Conservation (phyloP, 2,113 vertebrate genomes). For the Microcebus lehilahytsara region DNA sequence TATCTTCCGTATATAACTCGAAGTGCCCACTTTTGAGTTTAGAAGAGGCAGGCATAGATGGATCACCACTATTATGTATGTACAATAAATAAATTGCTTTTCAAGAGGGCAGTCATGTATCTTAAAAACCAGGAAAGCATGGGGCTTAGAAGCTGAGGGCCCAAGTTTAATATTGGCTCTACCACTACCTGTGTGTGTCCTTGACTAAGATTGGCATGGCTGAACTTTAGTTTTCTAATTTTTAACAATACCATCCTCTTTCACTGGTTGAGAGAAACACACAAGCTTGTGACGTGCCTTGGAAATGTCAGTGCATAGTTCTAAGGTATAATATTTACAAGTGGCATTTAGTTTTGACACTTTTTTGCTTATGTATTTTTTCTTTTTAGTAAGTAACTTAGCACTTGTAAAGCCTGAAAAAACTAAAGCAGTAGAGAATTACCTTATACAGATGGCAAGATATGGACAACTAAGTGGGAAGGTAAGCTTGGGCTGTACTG, state of each 20-base stretch:
- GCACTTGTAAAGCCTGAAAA: conserved; percentile 99
- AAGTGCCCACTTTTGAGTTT: not conserved
- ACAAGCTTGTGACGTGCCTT: not conserved
- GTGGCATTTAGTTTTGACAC: not conserved
- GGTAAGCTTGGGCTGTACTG: conserved; percentile 82
- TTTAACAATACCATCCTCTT: not conserved
- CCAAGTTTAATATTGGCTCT: not conserved
- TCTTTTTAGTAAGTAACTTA: conserved; percentile 94
- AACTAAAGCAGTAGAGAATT: conserved; percentile 97
- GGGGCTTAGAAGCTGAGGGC: not conserved
- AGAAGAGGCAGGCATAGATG: not conserved
- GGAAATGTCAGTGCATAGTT: not conserved
- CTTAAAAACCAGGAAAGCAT: not conserved
- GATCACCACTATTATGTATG: not conserved
- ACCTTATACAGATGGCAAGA: conserved; percentile 98
- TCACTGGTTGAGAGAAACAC: not conserved
- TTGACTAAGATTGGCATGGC: not conserved
- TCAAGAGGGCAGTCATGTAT: not conserved
- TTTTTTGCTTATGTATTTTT: not conserved
- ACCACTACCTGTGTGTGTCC: not conserved
- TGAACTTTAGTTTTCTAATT: not conserved
- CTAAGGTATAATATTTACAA: not conserved
- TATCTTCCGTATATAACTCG: not conserved
- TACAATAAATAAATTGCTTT: not conserved
- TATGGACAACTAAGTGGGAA: conserved; percentile 94